Evolutionary conservation across 2,888 invertebrate genomes (phyloP), one percentile per base, ranked within the genome.

Genomic region (Hoplodrina ambigua): DNA sequence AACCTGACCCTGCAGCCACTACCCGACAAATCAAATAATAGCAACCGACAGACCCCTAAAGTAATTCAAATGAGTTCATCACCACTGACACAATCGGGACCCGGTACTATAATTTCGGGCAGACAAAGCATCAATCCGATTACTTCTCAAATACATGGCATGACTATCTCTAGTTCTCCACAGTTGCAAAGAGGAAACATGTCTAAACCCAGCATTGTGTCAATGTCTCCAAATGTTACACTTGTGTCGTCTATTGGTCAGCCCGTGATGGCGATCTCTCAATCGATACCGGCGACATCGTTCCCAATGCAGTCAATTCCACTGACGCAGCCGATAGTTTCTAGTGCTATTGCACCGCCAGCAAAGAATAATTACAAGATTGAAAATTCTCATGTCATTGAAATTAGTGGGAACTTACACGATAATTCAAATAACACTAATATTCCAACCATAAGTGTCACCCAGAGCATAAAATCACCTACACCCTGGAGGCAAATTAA

Each of bases 221-320:
- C 95, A 4, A 92, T 96, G 92, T 89, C 94, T 41, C 96, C 95
- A 58, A 94, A 90, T 80, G 95, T 95, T 10, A 94, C 95, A n/a
- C 89, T 96, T 20, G 91, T 96, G 19, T 94, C 96, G 4, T 95
- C 96, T 11, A 93, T 87, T 37, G 95, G 96, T 33, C 96, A 95
- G 76, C 96, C 96, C n/a, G 84, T 96, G 57, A 96, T 95, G 95
- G 95, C 96, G 15, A 94, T 96, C 70, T 95, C 96, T 17, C 96
- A 96, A 75, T 93, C 96, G 4, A 83, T 94, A 56, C 95, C 95
- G 0, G 81, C 84, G 2, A 85, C 92, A 52, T 90, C 95, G 44
- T 95, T 94, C 80, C 91, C 94, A 1, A 91, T 96, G 92, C 95
- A 95, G 72, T 91, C 95, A 1, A 93, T 96, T 84, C 95, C 96